These are phyloP conservation scores for Seira musarum DNA, from an alignment of 2,888 invertebrate genomes.

Conservation along the genomic window DNA sequence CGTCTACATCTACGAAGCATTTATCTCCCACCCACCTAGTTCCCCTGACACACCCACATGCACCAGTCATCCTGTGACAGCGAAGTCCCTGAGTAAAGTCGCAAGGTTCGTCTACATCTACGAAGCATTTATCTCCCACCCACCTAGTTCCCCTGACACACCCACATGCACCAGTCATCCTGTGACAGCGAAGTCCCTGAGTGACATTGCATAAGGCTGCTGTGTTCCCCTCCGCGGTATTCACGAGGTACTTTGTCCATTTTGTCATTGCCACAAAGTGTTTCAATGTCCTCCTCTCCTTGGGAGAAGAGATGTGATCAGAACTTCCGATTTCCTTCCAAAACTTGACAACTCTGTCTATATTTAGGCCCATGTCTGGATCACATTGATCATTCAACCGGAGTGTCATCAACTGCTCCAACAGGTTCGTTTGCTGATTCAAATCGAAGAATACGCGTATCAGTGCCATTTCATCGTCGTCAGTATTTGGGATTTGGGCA, in stretches of 20 bases:
- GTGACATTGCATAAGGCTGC: constrained; percentile 47
- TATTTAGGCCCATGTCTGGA: neutral
- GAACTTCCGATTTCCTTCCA: constrained; percentile 40
- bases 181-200: constrained; percentile 36
- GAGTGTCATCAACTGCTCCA: constrained; percentile 45
- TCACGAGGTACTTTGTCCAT: constrained; percentile 40
- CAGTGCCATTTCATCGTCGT: constrained; percentile 25
- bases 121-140: constrained; percentile 35
- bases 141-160: constrained; percentile 34
- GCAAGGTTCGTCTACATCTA: constrained; percentile 21
- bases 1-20: constrained; percentile 26
- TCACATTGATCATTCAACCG: constrained; percentile 30
- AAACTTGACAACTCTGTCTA: constrained; percentile 45
- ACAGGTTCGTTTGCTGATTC: constrained; percentile 27
- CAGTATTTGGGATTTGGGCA: constrained; percentile 16
- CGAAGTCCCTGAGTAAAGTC: constrained; percentile 40
- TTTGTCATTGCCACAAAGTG: constrained; percentile 36
- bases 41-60: constrained; percentile 38
- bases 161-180: constrained; percentile 27
- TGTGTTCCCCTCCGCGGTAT: constrained; percentile 26
- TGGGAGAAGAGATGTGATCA: constrained; percentile 7
- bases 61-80: constrained; percentile 31
- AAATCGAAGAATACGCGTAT: constrained; percentile 32
- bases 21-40: constrained; percentile 28
- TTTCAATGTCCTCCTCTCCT: constrained; percentile 25